phyloP scores from a whole-genome alignment of 2,113 vertebrate genomes.

The Cichladusa arquata region DNA sequence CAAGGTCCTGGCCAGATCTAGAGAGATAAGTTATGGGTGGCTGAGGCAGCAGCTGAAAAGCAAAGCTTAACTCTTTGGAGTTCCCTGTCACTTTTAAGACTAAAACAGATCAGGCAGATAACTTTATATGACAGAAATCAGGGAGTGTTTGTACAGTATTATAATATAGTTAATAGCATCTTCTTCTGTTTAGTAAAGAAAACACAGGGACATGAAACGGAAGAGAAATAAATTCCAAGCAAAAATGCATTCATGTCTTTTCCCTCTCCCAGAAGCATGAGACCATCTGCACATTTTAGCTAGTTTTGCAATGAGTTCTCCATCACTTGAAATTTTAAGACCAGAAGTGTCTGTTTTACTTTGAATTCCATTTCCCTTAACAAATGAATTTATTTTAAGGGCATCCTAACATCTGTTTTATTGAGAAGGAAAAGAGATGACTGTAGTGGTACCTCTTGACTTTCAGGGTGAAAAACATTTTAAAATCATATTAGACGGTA shows the following conservation, averaged over 20 bases:
- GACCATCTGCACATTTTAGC: not conserved
- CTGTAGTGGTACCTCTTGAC: not conserved
- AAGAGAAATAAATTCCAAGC: not conserved
- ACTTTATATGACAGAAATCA: not conserved
- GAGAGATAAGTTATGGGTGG: not conserved
- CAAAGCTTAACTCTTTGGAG: not conserved
- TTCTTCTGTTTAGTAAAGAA: not conserved
- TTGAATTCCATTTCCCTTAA: not conserved
- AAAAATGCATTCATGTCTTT: not conserved
- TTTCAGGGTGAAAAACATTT: not conserved
- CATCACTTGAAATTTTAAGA: not conserved
- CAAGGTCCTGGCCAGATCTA: not conserved
- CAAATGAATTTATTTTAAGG: not conserved
- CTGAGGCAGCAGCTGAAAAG: not conserved
- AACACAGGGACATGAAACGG: not conserved
- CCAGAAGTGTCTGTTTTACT: not conserved
- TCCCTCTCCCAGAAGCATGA: not conserved
- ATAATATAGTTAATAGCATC: not conserved
- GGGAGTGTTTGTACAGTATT: not conserved
- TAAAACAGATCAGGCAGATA: not conserved
- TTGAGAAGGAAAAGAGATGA: not conserved
- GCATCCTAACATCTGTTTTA: not conserved
- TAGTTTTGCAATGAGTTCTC: not conserved
- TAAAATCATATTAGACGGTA: not conserved
- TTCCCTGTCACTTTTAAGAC: not conserved